Conservation (phyloP, 2,888 invertebrate species). For the Dorcus hopei region DNA sequence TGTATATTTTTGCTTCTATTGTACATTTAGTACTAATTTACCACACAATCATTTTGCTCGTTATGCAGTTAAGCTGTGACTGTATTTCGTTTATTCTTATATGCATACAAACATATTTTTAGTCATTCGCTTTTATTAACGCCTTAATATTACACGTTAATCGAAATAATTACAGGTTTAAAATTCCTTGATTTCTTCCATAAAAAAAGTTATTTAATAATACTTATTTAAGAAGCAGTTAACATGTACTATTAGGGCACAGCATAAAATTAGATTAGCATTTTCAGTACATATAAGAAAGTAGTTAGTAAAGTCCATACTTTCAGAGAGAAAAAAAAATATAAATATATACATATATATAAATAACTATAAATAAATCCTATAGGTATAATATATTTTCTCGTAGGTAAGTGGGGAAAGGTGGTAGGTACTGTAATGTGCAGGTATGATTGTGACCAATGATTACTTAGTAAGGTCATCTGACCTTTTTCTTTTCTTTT, state of each 20-base stretch:
- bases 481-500: conserved; percentile 6
- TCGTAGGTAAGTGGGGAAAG: conserved; percentile 26
- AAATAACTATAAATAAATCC: conserved; percentile 15
- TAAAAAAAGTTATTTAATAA: too few relatives aligned
- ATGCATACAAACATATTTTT: too few relatives aligned
- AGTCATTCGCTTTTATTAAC: too few relatives aligned
- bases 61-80: not conserved
- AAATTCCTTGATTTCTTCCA: not conserved
- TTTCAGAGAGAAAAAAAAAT: conserved; percentile 6
- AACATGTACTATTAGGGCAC: not conserved
- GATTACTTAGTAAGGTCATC: conserved; percentile 14
- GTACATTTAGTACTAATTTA: too few relatives aligned
- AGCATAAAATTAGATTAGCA: not conserved
- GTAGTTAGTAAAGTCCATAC: conserved; percentile 5
- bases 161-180: too few relatives aligned
- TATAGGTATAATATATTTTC: conserved; percentile 16
- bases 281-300: conserved; percentile 5
- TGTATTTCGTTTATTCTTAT: not conserved
- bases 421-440: conserved; percentile 34
- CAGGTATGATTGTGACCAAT: conserved; percentile 18
- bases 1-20: too few relatives aligned
- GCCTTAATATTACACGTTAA: too few relatives aligned
- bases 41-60: not conserved
- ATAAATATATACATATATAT: not conserved
- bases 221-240: too few relatives aligned